Conservation (phyloP, 2,888 invertebrate species). For the Cremastinae sp. region DNA sequence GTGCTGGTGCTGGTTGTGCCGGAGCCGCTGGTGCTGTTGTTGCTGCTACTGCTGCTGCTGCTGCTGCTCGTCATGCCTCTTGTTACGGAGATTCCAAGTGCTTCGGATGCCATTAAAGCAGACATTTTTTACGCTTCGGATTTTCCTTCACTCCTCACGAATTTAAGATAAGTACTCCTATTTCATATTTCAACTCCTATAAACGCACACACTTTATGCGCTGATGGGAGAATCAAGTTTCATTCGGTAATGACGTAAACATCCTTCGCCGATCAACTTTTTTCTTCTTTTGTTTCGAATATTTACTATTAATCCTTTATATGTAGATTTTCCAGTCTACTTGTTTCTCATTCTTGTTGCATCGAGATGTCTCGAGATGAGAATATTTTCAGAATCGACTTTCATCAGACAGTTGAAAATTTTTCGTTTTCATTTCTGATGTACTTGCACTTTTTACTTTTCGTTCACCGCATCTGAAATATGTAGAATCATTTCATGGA, state of each 20-base stretch:
- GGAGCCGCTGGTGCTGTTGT: no score
- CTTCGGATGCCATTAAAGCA: slow-evolving; percentile 70
- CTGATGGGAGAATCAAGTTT: slow-evolving; percentile 56
- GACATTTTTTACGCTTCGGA: slow-evolving; percentile 71
- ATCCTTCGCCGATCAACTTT: slow-evolving; percentile 34
- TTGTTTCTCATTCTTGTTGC: no score
- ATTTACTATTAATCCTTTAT: slow-evolving; percentile 2
- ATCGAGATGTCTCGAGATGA: no score
- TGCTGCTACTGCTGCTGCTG: slow-evolving; percentile 28
- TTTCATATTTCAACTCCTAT: background rate
- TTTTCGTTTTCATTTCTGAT: no score
- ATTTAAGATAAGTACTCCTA: slow-evolving; percentile 36
- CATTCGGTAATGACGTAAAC: slow-evolving; percentile 58
- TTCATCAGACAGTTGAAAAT: no score
- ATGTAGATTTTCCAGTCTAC: slow-evolving; percentile 4
- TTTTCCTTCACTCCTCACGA: slow-evolving; percentile 56
- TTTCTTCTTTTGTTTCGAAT: slow-evolving; percentile 7
- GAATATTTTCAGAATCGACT: no score
- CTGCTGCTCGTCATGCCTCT: slow-evolving; percentile 70
- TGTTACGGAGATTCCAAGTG: slow-evolving; percentile 68
- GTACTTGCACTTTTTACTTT: no score
- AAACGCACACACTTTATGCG: slow-evolving; percentile 42
- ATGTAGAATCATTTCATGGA: no score
- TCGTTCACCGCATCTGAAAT: no score
- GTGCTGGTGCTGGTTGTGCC: slow-evolving; percentile 69